Base-by-base conservation (phyloP, 2,113 vertebrate species). In the Nesogale talazaci region DNA sequence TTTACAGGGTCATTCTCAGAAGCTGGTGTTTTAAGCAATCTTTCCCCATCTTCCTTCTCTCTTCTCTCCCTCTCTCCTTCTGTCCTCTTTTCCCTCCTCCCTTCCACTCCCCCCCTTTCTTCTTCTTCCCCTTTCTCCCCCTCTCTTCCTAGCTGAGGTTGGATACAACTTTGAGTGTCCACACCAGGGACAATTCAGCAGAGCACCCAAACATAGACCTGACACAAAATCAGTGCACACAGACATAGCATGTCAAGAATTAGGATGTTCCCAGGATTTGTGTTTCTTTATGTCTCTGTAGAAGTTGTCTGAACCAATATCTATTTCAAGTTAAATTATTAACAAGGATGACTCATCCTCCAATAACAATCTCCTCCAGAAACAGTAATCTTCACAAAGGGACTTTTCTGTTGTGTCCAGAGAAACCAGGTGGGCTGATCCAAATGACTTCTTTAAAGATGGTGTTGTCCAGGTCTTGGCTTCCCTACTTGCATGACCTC, bases 361-460 rank as follows among this genome's bases (percentile, higher is more conserved):
- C 29, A 86, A 81, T 40, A 91, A 34, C 59, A 65, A 36, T 52
- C 69, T 93, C 89, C 29, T 36, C 10, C n/a, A 65, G 16, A 93
- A 79, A 86, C 20, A 77, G 57, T 20, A 80, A 31, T 10, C 56
- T 42, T 78, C 22, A 29, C 38, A 67, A 8, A 56, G 0, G 4
- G 2, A 29, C 81, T 36, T 65, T 46, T 38, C n/a, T 61, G 46
- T 25, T 25, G 0, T 83, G 42, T 74, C 65, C 70, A 56, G 40
- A 81, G 42, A 25, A 63, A 89, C 11, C 22, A 92, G 34, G 4
- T 67, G 2, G 8, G 15, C 61, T 11, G 17, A 17, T 9, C 10
- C 12, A 67, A 92, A 69, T 20, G 42, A 85, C 9, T 12, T 56
- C 84, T 36, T 42, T 78, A 36, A 75, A 65, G 29, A 38, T 0